These are phyloP conservation scores for Kryphioiulus occultus DNA, from an alignment of 2,888 invertebrate genomes.

Conservation along the genomic window DNA sequence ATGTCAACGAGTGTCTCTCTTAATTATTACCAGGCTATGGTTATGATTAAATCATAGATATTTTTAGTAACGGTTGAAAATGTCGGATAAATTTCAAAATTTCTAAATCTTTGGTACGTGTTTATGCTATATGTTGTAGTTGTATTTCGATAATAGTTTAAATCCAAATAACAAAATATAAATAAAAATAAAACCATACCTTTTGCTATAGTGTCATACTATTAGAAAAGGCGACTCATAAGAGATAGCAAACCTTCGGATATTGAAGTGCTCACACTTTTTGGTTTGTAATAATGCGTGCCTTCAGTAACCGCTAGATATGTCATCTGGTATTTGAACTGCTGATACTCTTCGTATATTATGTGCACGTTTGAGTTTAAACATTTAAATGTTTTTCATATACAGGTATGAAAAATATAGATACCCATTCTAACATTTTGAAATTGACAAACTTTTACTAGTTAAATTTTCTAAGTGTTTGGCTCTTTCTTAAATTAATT, in stretches of 20 bases:
- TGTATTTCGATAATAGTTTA: background rate
- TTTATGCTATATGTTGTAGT: background rate
- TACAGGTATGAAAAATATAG: too few relatives aligned
- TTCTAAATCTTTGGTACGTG: conserved; percentile 4
- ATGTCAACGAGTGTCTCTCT: background rate
- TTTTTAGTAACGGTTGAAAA: background rate
- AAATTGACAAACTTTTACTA: too few relatives aligned
- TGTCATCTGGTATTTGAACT: too few relatives aligned
- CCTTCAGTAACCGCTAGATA: background rate
- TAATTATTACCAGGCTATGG: background rate
- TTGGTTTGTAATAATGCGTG: background rate
- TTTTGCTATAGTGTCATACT: background rate
- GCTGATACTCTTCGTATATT: too few relatives aligned
- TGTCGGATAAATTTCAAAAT: background rate
- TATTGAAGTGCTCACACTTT: background rate
- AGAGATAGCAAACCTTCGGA: background rate
- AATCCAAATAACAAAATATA: background rate
- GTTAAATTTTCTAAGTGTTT: too few relatives aligned
- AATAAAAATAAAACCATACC: background rate
- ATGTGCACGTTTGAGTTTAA: too few relatives aligned
- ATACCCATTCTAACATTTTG: too few relatives aligned
- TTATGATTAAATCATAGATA: background rate
- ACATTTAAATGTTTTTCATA: too few relatives aligned
- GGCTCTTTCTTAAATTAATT: too few relatives aligned
- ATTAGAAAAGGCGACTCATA: background rate